Conservation (phyloP, 1,140 invertebrate species). For the Saxidomus purpurata region DNA sequence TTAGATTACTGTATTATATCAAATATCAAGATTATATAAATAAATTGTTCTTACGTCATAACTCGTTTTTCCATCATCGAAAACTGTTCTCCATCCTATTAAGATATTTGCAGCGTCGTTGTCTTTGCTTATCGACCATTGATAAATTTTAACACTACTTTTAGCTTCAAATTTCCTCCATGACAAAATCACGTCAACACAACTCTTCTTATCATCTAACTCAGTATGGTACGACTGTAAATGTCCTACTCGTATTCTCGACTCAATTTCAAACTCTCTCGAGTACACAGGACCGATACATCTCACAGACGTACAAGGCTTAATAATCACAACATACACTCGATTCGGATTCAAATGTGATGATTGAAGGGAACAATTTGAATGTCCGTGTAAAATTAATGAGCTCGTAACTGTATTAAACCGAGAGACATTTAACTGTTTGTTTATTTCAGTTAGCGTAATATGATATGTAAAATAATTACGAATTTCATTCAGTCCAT, state of each 20-base stretch:
- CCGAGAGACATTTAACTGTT: too few relatives aligned
- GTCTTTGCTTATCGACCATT: constrained; percentile 35
- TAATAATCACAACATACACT: not conserved
- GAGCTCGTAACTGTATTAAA: not conserved
- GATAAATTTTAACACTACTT: not conserved
- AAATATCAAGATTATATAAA: too few relatives aligned
- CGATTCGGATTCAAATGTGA: not conserved
- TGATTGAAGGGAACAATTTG: not conserved
- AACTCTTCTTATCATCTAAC: not conserved
- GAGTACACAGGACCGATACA: not conserved
- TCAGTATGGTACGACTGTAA: not conserved
- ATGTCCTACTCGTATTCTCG: not conserved
- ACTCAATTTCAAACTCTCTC: not conserved
- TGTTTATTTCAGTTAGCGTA: not conserved
- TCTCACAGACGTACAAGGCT: not conserved
- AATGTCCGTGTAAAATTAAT: too few relatives aligned
- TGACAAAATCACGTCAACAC: not conserved
- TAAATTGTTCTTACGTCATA: constrained; percentile 20
- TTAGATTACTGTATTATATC: too few relatives aligned
- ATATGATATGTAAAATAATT: not conserved
- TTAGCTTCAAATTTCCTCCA: not conserved
- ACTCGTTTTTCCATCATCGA: not conserved
- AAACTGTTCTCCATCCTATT: not conserved
- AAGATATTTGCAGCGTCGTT: not conserved
- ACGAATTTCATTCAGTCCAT: not conserved